These are phyloP conservation scores for Nixonia krombeini DNA, from an alignment of 1,140 invertebrate genomes.

Conservation along the genomic window DNA sequence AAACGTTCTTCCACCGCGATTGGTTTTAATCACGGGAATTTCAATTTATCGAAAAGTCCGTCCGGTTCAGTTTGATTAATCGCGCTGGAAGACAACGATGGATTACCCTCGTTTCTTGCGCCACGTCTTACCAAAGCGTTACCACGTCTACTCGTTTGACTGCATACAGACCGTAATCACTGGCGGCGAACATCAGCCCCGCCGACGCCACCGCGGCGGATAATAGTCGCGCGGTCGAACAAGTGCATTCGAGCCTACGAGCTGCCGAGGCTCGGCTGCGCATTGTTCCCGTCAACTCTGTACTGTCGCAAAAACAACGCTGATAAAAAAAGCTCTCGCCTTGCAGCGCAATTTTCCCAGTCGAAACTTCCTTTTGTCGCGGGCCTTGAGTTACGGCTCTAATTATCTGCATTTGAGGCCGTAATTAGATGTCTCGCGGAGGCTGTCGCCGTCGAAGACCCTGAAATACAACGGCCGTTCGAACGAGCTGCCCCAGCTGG, in stretches of 20 bases:
- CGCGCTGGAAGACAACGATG: too few species aligned
- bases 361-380: slow-evolving; percentile 40
- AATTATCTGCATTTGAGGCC: slow-evolving; percentile 50
- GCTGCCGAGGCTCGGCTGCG: not conserved
- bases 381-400: slow-evolving; percentile 44
- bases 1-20: too few species aligned
- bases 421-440: slow-evolving; percentile 45
- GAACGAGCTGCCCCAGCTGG: too few species aligned
- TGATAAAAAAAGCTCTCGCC: slow-evolving; percentile 17
- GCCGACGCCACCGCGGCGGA: not conserved
- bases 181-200: slow-evolving; percentile 7
- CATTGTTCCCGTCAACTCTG: slow-evolving; percentile 5
- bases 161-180: slow-evolving; percentile 18
- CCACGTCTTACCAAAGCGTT: slow-evolving; percentile 1
- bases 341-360: slow-evolving; percentile 23
- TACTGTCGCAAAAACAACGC: not conserved
- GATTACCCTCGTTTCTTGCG: too few species aligned
- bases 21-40: too few species aligned
- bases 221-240: not conserved
- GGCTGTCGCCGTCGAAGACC: slow-evolving; percentile 18
- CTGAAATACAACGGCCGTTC: too few species aligned
- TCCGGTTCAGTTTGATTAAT: too few species aligned
- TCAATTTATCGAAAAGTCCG: too few species aligned
- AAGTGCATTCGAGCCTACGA: slow-evolving; percentile 6
- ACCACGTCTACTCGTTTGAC: slow-evolving; percentile 17